A percentile compares a stretch with the other conserved stretches of the same genome.
Evolutionary conservation across 2,797 vertebrate species (phyloP).

Genomic region (Rhabdomys pumilio): DNA sequence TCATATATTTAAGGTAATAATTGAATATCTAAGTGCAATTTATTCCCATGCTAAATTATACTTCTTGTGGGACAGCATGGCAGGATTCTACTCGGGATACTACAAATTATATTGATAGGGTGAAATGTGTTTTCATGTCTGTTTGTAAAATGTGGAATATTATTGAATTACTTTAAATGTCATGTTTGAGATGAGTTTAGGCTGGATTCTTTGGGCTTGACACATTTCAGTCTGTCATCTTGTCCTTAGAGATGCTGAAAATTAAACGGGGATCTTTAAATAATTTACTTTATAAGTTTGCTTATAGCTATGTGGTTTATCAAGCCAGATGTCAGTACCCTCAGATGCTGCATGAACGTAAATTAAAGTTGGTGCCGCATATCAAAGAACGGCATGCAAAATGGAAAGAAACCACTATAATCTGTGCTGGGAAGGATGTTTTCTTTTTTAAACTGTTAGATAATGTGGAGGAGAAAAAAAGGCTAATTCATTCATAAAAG

Average conservation of each 20-base stretch:
- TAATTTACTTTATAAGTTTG: conserved; percentile 83
- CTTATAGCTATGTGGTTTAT: conserved; percentile 82
- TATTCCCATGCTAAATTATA: conserved; percentile 69
- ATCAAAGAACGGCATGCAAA: conserved; percentile 53
- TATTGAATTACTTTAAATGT: conserved; percentile 78
- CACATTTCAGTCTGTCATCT: conserved; percentile 81
- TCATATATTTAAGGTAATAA: conserved; percentile 75
- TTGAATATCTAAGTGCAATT: conserved; percentile 73
- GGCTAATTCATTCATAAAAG: conserved; percentile 73
- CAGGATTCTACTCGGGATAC: conserved; percentile 60
- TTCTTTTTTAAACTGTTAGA: conserved; percentile 48
- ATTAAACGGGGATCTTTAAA: conserved; percentile 82
- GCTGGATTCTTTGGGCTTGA: conserved; percentile 78
- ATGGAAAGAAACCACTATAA: conserved; percentile 55
- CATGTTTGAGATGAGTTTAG: conserved; percentile 75
- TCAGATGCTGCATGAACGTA: conserved; percentile 76
- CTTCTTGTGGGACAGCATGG: conserved; percentile 59
- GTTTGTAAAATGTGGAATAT: conserved; percentile 74
- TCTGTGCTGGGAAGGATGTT: conserved; percentile 1
- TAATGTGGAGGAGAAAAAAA: conserved; percentile 53
- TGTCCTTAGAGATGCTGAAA: conserved; percentile 80
- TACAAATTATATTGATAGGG: conserved; percentile 71
- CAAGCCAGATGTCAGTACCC: conserved; percentile 77
- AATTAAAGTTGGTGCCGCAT: conserved; percentile 74
- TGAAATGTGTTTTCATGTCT: conserved; percentile 74